Base-by-base conservation (phyloP, 2,797 vertebrate genomes). In the Rhinichthys osculus region DNA sequence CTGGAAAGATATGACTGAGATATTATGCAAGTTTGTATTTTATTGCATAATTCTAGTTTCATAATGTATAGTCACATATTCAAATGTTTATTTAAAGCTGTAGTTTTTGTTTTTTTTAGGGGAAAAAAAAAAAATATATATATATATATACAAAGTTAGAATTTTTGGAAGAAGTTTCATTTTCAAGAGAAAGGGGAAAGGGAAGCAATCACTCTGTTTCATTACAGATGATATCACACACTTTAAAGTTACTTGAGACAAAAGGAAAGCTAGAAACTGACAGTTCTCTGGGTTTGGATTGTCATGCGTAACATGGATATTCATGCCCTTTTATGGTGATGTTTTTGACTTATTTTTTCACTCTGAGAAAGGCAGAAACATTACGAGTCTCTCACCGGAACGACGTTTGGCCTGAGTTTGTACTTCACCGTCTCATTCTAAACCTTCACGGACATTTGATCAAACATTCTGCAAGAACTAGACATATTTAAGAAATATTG, bases 1-100 rank as follows among this genome's bases (percentile, higher is more conserved):
- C 80, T 83, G 93, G 90, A 52, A 95, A 94, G 81, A 90, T 94
- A 82, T 95, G 21, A 87, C 4, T 13, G 17, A 38, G 35, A 73
- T 35, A 33, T 73, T 8, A 33, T 33, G 14, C 30, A 57, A 9
- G 21, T 59, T 11, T 23, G 7, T 44, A 14, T 71, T 67, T 17
- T 42, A 2, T 77, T 30, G 38, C 16, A 10, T 30, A 17, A 81
- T 64, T n/a, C 4, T 13, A 66, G 19, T 47, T 64, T 66, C 66
- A 47, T 47, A 50, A 23, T 3, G 33, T 80, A 50, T 16, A 67
- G 27, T 50, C 27, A 19, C 42, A 50, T 80, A 80, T 50, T 67
- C 2, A 35, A 67, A 35, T 33, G 30, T 44, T 6, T 13, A 44
- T 23, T 35, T 62, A 64, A 44, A 33, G 17, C 6, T 83, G 0